Evolutionary conservation across 2,113 vertebrate genomes (phyloP), one percentile per base, ranked within the genome.

Genomic region (Callipepla squamata): DNA sequence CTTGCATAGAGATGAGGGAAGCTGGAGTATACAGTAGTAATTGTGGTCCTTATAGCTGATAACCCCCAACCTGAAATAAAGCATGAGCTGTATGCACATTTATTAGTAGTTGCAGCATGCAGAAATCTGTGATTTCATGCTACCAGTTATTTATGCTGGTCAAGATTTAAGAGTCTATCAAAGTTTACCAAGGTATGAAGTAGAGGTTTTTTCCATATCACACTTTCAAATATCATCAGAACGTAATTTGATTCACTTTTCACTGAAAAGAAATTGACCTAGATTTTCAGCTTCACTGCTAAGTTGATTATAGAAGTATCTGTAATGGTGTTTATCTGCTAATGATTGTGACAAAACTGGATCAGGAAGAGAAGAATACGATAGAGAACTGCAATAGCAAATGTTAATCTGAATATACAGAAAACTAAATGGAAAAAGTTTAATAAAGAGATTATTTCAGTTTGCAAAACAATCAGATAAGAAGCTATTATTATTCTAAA

Each of bases 231-330:
- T 77, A 89, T 42, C 38, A 94, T 94, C 79, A 94, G 68, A 87
- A 89, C 72, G 50, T 75, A 92, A 95, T 94, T 92, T 87, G 65
- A 72, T 94, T 88, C 73, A 90, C 57, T 91, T 87, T 77, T 83
- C 45, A 59, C 51, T 78, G 89, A 91, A 93, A 93, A 96, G 91
- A 94, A 70, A 89, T 91, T 96, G 95, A 96, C 95, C 95, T 94
- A 95, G 68, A 94, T 96, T 96, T 94, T 87, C 53, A 80, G 61
- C 65, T 63, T 67, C 57, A 80, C 61, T 30, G 51, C 21, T 2
- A 68, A 87, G 61, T 72, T 90, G 34, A 44, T 92, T 92, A 85
- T 40, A 91, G 68, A 87, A 91, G 65, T 32, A 65, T 61, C 65
- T 45, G 14, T 83, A 92, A 93, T 79, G 57, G 72, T 67, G 89